Percentiles rank a stretch among this genome's conserved stretches.
phyloP scores from a whole-genome alignment of 2,888 invertebrate species.

The Penaeus monodon region DNA sequence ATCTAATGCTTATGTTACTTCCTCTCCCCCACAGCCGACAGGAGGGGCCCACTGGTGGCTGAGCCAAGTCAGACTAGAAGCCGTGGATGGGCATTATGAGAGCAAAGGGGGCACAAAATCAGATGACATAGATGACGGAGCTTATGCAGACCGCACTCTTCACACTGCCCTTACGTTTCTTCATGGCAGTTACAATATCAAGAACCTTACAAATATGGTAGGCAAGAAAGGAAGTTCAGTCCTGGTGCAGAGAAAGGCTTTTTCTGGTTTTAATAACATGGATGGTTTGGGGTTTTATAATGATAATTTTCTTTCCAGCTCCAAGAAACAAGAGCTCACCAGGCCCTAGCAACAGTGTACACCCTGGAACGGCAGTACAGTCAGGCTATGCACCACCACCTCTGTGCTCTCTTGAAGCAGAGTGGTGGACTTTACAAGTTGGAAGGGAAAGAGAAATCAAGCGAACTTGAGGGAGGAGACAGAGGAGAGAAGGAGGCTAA shows the following conservation, averaged over 20 bases:
- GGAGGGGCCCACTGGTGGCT: constrained; percentile 55
- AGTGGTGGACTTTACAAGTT: constrained; percentile 19
- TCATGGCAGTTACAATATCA: constrained; percentile 45
- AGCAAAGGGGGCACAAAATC: background rate
- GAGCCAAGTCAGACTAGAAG: constrained; percentile 31
- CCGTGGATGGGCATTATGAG: background rate
- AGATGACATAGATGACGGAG: constrained; percentile 54
- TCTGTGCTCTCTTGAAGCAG: constrained; percentile 58
- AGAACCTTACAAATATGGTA: constrained; percentile 57
- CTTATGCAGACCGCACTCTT: constrained; percentile 36
- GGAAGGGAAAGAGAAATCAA: constrained; percentile 8
- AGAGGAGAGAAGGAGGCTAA: constrained; percentile 6
- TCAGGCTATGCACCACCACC: constrained; percentile 62
- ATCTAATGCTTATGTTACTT: background rate
- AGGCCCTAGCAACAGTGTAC: constrained; percentile 59
- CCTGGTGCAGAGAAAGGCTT: too few relatives aligned
- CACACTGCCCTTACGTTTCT: constrained; percentile 54
- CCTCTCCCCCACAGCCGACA: background rate
- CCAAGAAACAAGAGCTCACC: constrained; percentile 54
- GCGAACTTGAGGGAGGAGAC: background rate
- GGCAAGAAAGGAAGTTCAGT: too few relatives aligned
- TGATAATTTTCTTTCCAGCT: constrained; percentile 20
- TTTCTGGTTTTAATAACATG: too few relatives aligned
- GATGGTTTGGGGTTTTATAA: too few relatives aligned
- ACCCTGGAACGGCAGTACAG: constrained; percentile 58